Percentiles rank a stretch among this genome's conserved stretches.
phyloP scores from a whole-genome alignment of 2,797 vertebrate species.

The Mus minutoides region DNA sequence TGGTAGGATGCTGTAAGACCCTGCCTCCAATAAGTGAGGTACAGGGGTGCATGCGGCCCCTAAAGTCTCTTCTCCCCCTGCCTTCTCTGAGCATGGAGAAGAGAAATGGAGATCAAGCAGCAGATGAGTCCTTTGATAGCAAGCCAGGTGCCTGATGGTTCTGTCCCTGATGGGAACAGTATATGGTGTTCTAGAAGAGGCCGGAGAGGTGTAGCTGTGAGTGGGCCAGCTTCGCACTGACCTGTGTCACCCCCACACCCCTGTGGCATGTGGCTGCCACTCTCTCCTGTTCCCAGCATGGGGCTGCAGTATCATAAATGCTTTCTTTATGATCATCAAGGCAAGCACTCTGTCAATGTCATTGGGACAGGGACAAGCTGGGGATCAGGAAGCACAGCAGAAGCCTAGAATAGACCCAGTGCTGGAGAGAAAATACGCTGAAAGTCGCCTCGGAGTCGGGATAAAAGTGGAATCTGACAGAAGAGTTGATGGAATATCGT shows the following conservation, averaged over 20 bases:
- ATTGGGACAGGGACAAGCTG: background rate
- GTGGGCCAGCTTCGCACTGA: background rate
- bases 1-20: background rate
- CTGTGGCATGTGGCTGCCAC: background rate
- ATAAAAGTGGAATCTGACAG: background rate
- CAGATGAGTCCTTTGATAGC: background rate
- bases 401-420: background rate
- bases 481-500: background rate
- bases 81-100: too few species aligned
- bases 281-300: background rate
- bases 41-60: background rate
- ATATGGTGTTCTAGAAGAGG: background rate
- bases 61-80: background rate
- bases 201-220: too few species aligned
- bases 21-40: background rate
- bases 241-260: too few species aligned
- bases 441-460: background rate
- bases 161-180: fast-evolving
- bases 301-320: background rate
- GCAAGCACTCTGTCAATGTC: background rate
- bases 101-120: background rate
- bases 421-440: background rate
- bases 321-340: background rate
- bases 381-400: background rate
- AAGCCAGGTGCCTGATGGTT: background rate